Base-by-base conservation (phyloP, 2,888 invertebrate genomes). In the Lamellibrachia satsuma region DNA sequence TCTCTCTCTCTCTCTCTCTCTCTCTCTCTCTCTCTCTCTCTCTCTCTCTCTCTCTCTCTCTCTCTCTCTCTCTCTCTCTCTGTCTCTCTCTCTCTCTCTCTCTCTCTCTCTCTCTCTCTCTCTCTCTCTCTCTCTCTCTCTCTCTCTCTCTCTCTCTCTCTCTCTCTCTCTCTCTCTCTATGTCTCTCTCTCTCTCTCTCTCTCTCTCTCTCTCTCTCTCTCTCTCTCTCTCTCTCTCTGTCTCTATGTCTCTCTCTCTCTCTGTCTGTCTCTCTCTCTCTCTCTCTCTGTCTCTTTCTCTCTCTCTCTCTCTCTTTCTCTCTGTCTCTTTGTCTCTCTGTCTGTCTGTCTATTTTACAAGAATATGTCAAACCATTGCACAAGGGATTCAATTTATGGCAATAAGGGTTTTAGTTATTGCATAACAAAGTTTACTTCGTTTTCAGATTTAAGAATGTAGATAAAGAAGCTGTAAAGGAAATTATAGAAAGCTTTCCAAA, bases 91-190 rank as follows among this genome's bases (percentile, higher is more conserved):
- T n/a, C n/a, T n/a, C n/a, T n/a, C n/a, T n/a, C n/a, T n/a, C n/a
- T 39, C 39, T 39, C 39, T 39, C 39, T 39, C 39, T 39, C 39
- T 39, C 1, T 39, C 39, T 90, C 90, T 90, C 90, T n/a, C 90
- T 90, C 90, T 90, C 90, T n/a, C 90, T 90, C 90, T 90, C 90
- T n/a, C 90, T 90, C 90, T 90, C 90, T n/a, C 90, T 90, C 90
- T 90, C 90, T n/a, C 90, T 90, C 90, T 90, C 90, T n/a, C 90
- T 90, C 90, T 90, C 90, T n/a, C 1, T 90, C 90, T 90, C 90
- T n/a, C 90, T 90, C 1, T 90, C 1, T n/a, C 90, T 90, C 90
- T 90, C 90, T n/a, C 90, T 90, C 90, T 90, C 90, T n/a, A n/a
- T n/a, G n/a, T n/a, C 90, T 90, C 39, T 39, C 39, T 39, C 39